Base-by-base conservation (phyloP, 1,140 invertebrate genomes). In the Drosophila navojoa region DNA sequence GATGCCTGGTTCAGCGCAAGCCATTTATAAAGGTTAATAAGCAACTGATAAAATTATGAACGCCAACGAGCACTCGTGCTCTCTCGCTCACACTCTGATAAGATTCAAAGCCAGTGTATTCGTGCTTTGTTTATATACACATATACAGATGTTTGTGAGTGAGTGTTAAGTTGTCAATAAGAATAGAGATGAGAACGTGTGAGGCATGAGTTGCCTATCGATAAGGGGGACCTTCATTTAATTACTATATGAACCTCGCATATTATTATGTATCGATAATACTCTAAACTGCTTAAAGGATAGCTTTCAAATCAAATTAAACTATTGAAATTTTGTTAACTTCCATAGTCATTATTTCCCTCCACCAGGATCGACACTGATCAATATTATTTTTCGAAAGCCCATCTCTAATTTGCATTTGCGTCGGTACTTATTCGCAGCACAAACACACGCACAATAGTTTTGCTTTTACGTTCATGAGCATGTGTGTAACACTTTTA, bases 21-120 rank as follows among this genome's bases (percentile, higher is more conserved):
- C 52, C 63, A 70, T 68, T 78, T 67, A 69, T 59, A 77, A 84
- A 74, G 64, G 63, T 77, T 80, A 73, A 79, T 62, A 62, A 62
- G 59, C 62, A 47, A 79, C 49, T 49, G 80, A 75, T 78, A 86
- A 45, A 45, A 45, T 11, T 9, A 9, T 45, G 15, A 45, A 45
- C 16, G 40, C n/a, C 40, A 44, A 44, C 40, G n/a, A 44, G 9
- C 9, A 11, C 10, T 38, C 35, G 35, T 13, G 35, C 35, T 11
- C 35, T 38, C 35, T 38, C 35, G 10, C 35, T 38, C 35, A 38
- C 35, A 38, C 35, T 38, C 10, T 86, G 81, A 86, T 86, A 86
- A 86, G 75, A 49, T 9, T 29, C 32, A 61, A 25, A 35, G 22
- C 53, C 38, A 35, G 19, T 42, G 57, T 52, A 35, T 70, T 40